These are phyloP conservation scores for Pachycephala philippinensis DNA, from an alignment of 2,113 vertebrate genomes.

Conservation along the genomic window DNA sequence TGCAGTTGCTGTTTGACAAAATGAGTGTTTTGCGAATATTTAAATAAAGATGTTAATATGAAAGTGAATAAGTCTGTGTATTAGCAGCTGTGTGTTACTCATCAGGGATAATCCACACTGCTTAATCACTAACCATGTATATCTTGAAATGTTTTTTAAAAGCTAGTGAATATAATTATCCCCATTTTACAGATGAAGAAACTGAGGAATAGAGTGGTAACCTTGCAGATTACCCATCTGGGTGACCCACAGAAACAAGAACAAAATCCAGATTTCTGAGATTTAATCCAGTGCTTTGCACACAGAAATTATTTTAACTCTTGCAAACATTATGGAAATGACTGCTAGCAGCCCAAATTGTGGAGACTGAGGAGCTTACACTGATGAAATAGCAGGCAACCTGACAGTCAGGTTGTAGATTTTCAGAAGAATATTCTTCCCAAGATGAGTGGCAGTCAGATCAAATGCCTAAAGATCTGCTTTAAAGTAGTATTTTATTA, in stretches of 20 bases:
- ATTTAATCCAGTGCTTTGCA: not conserved
- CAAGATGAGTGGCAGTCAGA: conserved; percentile 74
- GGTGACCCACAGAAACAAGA: not conserved
- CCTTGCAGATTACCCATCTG: not conserved
- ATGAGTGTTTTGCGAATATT: not conserved
- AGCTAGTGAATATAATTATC: not conserved
- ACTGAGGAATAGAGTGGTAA: not conserved
- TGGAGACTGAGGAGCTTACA: conserved; percentile 69
- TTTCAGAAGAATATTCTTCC: conserved; percentile 70
- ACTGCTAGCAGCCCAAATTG: conserved; percentile 73
- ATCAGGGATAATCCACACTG: not conserved
- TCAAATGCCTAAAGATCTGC: conserved; percentile 71
- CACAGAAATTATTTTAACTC: conserved; percentile 56
- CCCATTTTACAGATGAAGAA: not conserved
- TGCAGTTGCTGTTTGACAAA: conserved; percentile 2
- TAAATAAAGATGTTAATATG: conserved; percentile 10
- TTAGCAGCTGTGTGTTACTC: not conserved
- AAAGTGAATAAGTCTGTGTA: not conserved
- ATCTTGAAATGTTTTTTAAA: not conserved
- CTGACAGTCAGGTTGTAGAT: not conserved
- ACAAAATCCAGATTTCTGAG: not conserved
- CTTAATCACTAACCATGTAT: not conserved
- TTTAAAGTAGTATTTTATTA: not conserved
- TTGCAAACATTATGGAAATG: not conserved
- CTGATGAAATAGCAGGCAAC: conserved; percentile 74